phyloP scores from a whole-genome alignment of 2,797 vertebrate genomes.

The Pseudochaenichthys georgianus region DNA sequence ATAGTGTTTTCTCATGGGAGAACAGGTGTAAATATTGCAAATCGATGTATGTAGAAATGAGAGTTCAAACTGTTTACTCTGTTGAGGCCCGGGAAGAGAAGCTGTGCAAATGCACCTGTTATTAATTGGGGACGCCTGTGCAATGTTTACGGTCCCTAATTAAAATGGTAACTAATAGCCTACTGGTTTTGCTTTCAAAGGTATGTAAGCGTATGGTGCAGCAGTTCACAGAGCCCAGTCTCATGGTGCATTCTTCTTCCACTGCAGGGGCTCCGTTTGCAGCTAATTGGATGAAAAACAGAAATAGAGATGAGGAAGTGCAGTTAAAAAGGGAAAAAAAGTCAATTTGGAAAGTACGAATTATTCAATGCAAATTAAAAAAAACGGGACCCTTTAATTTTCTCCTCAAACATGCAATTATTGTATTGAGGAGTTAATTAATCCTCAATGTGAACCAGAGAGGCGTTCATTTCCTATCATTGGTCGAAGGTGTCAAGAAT shows the following conservation, averaged over 20 bases:
- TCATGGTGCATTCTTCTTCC: conserved; percentile 45
- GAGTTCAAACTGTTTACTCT: conserved; percentile 18
- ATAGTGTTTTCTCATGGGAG: conserved; percentile 4
- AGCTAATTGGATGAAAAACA: conserved; percentile 73
- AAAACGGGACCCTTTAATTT: not conserved
- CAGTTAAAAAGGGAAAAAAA: not conserved
- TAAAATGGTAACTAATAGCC: conserved; percentile 41
- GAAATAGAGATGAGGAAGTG: conserved; percentile 20
- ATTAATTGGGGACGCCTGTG: conserved; percentile 24
- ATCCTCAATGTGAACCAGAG: conserved; percentile 39
- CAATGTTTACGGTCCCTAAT: conserved; percentile 60
- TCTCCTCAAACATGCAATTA: not conserved
- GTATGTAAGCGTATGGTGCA: conserved; percentile 41
- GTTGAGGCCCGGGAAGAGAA: not conserved
- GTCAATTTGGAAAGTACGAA: not conserved
- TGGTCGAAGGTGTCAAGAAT: conserved; percentile 52
- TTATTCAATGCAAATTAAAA: not conserved
- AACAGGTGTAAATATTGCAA: conserved; percentile 28
- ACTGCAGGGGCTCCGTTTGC: conserved; percentile 54
- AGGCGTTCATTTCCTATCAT: conserved; percentile 19
- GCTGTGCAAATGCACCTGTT: conserved; percentile 12
- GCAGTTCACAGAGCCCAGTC: conserved; percentile 50
- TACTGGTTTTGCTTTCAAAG: conserved; percentile 43
- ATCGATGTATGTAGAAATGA: not conserved
- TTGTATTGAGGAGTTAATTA: conserved; percentile 38